These are phyloP conservation scores for Cavia aperea DNA, from an alignment of 2,113 vertebrate species.

Conservation along the genomic window DNA sequence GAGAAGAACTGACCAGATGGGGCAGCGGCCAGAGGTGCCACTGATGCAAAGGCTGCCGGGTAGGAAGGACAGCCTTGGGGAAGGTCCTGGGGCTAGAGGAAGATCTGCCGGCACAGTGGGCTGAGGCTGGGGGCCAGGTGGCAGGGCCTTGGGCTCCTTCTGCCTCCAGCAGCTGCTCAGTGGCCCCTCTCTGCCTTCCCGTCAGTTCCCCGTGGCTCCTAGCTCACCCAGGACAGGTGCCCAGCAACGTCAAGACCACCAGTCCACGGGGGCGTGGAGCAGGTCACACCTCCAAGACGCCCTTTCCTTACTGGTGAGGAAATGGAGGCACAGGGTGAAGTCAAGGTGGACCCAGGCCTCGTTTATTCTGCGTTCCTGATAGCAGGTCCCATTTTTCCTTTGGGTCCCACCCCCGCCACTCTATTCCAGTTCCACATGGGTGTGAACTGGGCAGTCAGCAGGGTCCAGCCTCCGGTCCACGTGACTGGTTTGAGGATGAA, in stretches of 20 bases:
- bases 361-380: not conserved
- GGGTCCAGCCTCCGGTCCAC: accelerated
- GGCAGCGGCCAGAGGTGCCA: not conserved
- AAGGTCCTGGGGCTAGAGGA: not conserved
- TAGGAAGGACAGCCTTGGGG: not conserved
- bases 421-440: not conserved
- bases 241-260: not conserved
- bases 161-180: not conserved
- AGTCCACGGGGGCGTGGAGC: no score
- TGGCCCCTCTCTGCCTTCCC: not conserved
- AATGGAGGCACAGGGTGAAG: not conserved
- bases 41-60: not conserved
- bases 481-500: not conserved
- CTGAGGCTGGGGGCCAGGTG: not conserved
- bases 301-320: not conserved
- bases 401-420: not conserved
- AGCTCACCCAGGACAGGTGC: not conserved
- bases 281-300: not conserved
- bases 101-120: not conserved
- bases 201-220: not conserved
- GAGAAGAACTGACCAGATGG: not conserved
- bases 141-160: not conserved
- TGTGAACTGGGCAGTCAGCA: not conserved
- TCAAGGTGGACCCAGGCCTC: not conserved
- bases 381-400: not conserved